A percentile compares a stretch with the other conserved stretches of the same genome.
phyloP scores from a whole-genome alignment of 2,797 vertebrate species.

The Alouatta caraya region DNA sequence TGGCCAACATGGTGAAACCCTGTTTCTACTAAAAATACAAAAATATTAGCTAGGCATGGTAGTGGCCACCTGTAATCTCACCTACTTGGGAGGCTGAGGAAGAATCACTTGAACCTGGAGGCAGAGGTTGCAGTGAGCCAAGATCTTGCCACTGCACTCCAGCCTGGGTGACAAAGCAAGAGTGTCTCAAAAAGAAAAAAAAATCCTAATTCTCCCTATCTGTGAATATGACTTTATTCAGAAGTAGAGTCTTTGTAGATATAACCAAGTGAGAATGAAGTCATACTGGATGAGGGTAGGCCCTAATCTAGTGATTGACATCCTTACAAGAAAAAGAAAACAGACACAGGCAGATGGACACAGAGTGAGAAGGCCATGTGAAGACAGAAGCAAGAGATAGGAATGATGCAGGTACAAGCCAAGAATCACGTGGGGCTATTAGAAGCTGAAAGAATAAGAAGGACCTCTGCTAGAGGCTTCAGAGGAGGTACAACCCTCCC shows the following conservation, averaged over 20 bases:
- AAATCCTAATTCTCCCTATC: neutral
- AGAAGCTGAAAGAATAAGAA: neutral
- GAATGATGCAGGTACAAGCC: neutral
- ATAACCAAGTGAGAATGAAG: neutral
- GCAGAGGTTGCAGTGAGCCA: neutral
- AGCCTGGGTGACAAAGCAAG: neutral
- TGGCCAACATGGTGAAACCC: neutral
- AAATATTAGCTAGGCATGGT: neutral
- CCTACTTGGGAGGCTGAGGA: neutral
- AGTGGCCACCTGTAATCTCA: neutral
- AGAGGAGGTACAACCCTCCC: no score
- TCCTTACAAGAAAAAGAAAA: neutral
- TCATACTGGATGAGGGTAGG: neutral
- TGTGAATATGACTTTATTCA: neutral
- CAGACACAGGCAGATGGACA: neutral
- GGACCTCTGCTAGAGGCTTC: fast-evolving
- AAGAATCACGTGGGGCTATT: neutral
- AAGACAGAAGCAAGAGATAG: no score
- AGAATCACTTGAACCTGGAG: neutral
- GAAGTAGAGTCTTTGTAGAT: neutral
- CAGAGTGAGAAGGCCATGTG: neutral
- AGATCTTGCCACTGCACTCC: neutral
- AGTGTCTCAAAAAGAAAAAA: no score
- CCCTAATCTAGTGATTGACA: neutral
- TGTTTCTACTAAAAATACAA: neutral